Base-by-base conservation (phyloP, 2,888 invertebrate species). In the Acleris literana region DNA sequence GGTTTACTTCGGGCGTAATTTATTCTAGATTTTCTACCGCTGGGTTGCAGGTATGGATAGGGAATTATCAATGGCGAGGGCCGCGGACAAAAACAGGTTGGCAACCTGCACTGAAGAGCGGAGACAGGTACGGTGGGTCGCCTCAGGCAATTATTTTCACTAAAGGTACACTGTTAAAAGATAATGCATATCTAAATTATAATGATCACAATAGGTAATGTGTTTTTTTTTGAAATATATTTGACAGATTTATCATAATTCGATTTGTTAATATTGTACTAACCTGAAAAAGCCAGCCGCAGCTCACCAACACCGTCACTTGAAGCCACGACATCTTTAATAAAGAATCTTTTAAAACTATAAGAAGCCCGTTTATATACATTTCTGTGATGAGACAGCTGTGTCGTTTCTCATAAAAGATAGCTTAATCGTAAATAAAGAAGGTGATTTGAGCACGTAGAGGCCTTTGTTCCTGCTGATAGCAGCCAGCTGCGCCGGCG, bases 281-380 rank as follows among this genome's bases (percentile, higher is more conserved):
- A 77, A 90, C 90, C 85, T 86, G 83, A n/a, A 84, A 68, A n/a
- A 83, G 46, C 61, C 81, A 75, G 64, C 84, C 59, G 63, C 74
- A 77, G 18, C 73, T 68, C 64, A 78, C 73, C 29, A 84, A 66
- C 67, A 82, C 63, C 56, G 79, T 65, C 53, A 76, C 73, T 67
- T 71, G 71, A 71, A 68, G 64, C 74, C 74, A 74, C 74, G 76
- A 81, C 90, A 89, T 90, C 49, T 73, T 83, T 72, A 57, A 22
- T 64, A 64, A 74, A 72, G 70, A 74, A 71, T 68, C 68, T 68
- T 67, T 60, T 53, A 25, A 48, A 39, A 44, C 62, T 43, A 69
- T 44, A 63, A 60, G 64, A 65, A 52, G 43, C 67, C 57, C 68
- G 68, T 78, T 82, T 87, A 78, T 87, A 88, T 87, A 85, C 73